Evolutionary conservation across 2,797 vertebrate genomes (phyloP).

Genomic region (Phyllotis vaccarum): DNA sequence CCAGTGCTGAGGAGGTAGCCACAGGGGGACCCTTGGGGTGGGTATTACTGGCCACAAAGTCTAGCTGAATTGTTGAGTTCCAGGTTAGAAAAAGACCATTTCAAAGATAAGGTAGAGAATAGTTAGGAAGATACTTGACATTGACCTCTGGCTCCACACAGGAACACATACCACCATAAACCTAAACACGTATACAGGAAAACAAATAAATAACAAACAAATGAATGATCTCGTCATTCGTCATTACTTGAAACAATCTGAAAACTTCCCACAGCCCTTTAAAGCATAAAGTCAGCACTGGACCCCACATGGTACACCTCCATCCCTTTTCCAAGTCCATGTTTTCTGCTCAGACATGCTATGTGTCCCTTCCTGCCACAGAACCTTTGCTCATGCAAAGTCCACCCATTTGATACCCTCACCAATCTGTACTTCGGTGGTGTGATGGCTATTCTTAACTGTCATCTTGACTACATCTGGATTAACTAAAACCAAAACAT

Average conservation of each 20-base stretch:
- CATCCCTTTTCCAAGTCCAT: background rate
- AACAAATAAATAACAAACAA: background rate
- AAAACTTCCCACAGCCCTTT: background rate
- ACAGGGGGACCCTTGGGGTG: background rate
- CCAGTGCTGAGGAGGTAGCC: background rate
- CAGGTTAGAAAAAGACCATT: background rate
- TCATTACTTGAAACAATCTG: background rate
- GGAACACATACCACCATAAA: too few species aligned
- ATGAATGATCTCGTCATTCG: background rate
- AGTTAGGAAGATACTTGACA: background rate
- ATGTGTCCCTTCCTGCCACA: background rate
- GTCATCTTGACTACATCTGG: background rate
- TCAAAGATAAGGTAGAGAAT: background rate
- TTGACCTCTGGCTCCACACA: background rate
- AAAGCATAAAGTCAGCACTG: background rate
- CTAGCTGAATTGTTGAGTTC: background rate
- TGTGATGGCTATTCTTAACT: background rate
- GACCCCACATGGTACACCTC: background rate
- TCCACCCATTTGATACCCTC: background rate
- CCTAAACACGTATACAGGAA: background rate
- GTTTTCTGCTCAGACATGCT: fast-evolving
- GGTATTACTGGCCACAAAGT: background rate
- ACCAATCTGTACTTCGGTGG: background rate
- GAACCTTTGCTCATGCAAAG: background rate
- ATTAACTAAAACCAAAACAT: background rate